These are phyloP conservation scores for Icerya purchasi DNA, from an alignment of 2,888 invertebrate genomes.

Conservation along the genomic window DNA sequence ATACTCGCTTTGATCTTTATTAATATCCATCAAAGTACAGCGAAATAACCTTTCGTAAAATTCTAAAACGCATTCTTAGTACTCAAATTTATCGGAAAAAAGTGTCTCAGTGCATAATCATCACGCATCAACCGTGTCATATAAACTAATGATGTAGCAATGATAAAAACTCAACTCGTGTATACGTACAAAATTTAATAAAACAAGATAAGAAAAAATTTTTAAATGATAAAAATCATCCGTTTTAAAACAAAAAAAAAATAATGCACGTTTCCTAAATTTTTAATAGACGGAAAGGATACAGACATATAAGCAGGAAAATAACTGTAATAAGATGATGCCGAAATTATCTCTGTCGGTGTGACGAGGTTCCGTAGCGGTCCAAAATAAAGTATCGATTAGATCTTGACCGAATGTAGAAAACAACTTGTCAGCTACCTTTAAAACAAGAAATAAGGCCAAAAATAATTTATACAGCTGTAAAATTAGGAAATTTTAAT, in stretches of 20 bases:
- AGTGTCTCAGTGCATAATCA: no score
- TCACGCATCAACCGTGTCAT: no score
- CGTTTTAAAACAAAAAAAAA: background rate
- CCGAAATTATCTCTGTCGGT: constrained; percentile 64
- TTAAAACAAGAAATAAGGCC: background rate
- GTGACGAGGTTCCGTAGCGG: constrained; percentile 82
- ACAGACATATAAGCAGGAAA: constrained; percentile 84
- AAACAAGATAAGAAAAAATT: background rate
- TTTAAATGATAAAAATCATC: background rate
- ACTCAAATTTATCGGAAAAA: no score
- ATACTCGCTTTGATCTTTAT: no score
- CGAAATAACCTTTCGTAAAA: no score
- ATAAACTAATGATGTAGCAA: no score
- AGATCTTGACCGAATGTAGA: constrained; percentile 96
- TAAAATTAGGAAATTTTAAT: background rate
- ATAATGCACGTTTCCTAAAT: constrained; percentile 12
- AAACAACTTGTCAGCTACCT: constrained; percentile 59
- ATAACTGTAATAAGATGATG: constrained; percentile 68
- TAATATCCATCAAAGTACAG: no score
- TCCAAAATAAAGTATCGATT: constrained; percentile 94
- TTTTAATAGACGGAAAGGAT: constrained; percentile 40
- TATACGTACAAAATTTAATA: no score
- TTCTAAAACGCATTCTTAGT: no score
- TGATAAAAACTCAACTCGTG: no score
- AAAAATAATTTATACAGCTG: no score